Evolutionary conservation across 1,140 invertebrate species (phyloP).

Genomic region (Cydia pomonella): DNA sequence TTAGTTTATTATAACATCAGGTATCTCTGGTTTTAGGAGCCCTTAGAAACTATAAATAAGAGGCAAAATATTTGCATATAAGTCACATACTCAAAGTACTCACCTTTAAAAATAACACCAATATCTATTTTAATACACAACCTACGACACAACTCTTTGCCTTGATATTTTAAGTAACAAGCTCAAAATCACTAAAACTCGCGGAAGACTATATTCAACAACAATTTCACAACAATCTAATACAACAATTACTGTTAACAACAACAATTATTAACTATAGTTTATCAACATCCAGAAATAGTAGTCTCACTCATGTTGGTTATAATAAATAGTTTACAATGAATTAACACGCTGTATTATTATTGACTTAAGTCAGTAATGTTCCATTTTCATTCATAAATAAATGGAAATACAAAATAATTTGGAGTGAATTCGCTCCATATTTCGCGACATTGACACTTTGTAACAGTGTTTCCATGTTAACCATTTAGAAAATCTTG

Average conservation of each 20-base stretch:
- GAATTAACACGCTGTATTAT: constrained; percentile 35
- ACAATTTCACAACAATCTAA: constrained; percentile 38
- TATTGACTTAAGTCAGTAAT: constrained; percentile 39
- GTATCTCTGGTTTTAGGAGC: too few species aligned
- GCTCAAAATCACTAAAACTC: constrained; percentile 46
- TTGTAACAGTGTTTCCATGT: constrained; percentile 50
- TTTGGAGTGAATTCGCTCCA: constrained; percentile 66
- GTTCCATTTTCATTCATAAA: constrained; percentile 69
- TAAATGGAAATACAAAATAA: constrained; percentile 49
- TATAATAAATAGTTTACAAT: constrained; percentile 20
- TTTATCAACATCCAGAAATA: constrained; percentile 31
- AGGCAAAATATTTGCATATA: too few species aligned
- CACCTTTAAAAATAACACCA: constrained; percentile 58
- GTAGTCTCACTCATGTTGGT: constrained; percentile 9
- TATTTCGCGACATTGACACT: constrained; percentile 64
- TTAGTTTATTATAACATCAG: too few species aligned
- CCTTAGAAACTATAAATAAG: too few species aligned
- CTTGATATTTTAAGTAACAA: constrained; percentile 42
- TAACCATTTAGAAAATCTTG: neutral
- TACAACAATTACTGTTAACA: constrained; percentile 48
- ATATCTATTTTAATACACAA: constrained; percentile 66
- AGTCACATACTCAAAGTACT: too few species aligned
- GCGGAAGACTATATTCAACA: constrained; percentile 50
- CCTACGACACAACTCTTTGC: constrained; percentile 58
- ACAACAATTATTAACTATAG: constrained; percentile 45